Conservation (phyloP, 1,140 invertebrate genomes). For the Penaeus vannamei region DNA sequence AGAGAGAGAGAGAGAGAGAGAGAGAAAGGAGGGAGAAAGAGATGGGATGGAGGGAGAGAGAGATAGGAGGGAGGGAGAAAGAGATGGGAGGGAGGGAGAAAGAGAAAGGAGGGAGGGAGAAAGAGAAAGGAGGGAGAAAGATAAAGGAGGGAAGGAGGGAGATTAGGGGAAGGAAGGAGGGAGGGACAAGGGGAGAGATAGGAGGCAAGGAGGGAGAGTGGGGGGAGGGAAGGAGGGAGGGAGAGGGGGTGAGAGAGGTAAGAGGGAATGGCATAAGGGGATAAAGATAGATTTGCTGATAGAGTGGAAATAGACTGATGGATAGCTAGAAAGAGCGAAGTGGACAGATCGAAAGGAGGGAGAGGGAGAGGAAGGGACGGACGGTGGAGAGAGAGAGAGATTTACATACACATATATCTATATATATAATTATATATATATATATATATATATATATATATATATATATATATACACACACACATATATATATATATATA, state of each 20-base stretch:
- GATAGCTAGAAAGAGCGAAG: not conserved
- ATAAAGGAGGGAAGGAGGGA: not conserved
- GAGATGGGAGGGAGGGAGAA: slow-evolving; percentile 3
- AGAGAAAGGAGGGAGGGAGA: not conserved
- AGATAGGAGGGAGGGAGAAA: slow-evolving; percentile 1
- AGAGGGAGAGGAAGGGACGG: not conserved
- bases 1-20: not conserved
- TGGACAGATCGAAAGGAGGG: not conserved
- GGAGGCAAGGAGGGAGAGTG: not conserved
- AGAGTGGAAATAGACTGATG: not conserved
- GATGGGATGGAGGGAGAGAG: not conserved
- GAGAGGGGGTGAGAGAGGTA: not conserved
- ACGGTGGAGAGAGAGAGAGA: not conserved
- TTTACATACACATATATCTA: not conserved
- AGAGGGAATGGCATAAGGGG: not conserved
- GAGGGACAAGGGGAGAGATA: not conserved
- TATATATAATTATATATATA: not conserved
- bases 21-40: not conserved
- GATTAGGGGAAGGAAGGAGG: too few species aligned
- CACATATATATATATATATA: not conserved
- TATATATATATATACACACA: slow-evolving; percentile 24
- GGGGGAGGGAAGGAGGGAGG: not conserved
- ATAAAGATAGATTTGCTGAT: not conserved
- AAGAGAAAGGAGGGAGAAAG: not conserved
- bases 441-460: not conserved